Percentiles rank a stretch among this genome's conserved stretches.
Evolutionary conservation across 2,113 vertebrate genomes (phyloP).

Genomic region (Heterochromis multidens): DNA sequence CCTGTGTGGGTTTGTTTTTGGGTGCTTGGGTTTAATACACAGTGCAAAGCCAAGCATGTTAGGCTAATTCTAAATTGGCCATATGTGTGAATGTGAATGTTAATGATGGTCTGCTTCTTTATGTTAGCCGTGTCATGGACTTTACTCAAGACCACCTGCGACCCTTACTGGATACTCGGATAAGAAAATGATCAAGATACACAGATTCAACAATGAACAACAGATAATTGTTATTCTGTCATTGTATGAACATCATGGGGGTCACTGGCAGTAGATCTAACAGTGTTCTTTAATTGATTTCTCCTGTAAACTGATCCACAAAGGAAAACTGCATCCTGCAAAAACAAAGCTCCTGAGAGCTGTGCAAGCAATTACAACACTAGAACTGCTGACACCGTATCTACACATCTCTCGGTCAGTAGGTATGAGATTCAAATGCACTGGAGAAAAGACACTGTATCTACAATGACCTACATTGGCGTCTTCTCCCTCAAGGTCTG

Average conservation of each 20-base stretch:
- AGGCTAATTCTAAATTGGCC: neutral
- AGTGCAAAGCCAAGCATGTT: neutral
- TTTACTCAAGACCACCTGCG: neutral
- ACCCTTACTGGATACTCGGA: neutral
- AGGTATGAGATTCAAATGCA: constrained; percentile 15
- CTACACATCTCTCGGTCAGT: neutral
- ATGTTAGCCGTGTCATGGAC: neutral
- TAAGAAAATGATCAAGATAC: neutral
- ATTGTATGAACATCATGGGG: neutral
- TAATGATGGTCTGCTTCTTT: neutral
- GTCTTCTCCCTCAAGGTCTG: neutral
- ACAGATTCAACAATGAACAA: neutral
- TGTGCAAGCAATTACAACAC: constrained; percentile 20
- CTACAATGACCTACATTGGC: neutral
- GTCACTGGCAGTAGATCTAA: neutral
- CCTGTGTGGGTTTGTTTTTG: neutral
- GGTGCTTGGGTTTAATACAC: neutral
- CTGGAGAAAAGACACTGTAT: neutral
- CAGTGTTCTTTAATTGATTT: constrained; percentile 22
- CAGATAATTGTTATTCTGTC: neutral
- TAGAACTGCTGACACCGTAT: constrained; percentile 18
- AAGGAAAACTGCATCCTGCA: constrained; percentile 6
- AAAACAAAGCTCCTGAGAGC: constrained; percentile 35
- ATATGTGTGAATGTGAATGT: neutral
- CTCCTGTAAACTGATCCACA: neutral